phyloP scores from a whole-genome alignment of 2,888 invertebrate species.

The Oscheius sp. region DNA sequence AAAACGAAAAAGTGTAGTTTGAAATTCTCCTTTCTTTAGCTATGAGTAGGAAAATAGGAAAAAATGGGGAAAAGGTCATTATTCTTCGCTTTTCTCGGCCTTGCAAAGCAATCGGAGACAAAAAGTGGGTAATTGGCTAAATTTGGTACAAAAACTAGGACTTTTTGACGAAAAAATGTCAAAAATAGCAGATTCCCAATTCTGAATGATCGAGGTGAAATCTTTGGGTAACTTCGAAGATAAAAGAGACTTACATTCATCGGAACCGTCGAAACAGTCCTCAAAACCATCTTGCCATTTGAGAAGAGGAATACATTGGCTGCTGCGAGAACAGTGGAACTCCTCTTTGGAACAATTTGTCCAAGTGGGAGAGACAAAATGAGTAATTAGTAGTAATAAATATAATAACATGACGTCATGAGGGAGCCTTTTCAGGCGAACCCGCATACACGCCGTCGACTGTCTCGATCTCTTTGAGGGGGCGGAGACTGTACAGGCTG shows the following conservation, averaged over 20 bases:
- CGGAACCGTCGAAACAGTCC: conserved; percentile 65
- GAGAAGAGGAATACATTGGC: conserved; percentile 46
- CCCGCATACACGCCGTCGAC: conserved; percentile 18
- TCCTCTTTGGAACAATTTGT: conserved; percentile 20
- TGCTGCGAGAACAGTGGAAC: conserved; percentile 44
- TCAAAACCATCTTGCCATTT: conserved; percentile 64
- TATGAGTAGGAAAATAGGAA: too few relatives aligned
- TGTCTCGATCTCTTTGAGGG: background rate
- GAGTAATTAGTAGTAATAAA: conserved; percentile 11
- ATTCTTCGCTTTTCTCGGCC: too few relatives aligned
- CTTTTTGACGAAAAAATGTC: too few relatives aligned
- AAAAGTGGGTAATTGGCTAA: too few relatives aligned
- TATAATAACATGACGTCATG: conserved; percentile 22
- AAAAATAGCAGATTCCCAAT: too few relatives aligned
- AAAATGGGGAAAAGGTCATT: too few relatives aligned
- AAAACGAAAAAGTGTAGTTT: too few relatives aligned
- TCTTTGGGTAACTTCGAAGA: background rate
- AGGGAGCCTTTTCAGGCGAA: conserved; percentile 16
- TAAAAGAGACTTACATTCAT: conserved; percentile 54
- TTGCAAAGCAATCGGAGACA: too few relatives aligned
- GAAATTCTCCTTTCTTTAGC: too few relatives aligned
- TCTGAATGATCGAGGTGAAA: too few relatives aligned
- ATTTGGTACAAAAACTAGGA: too few relatives aligned
- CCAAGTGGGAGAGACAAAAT: background rate
- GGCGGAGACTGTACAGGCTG: conserved; percentile 16